phyloP scores from a whole-genome alignment of 2,888 invertebrate genomes.

The Nebria brevicollis region DNA sequence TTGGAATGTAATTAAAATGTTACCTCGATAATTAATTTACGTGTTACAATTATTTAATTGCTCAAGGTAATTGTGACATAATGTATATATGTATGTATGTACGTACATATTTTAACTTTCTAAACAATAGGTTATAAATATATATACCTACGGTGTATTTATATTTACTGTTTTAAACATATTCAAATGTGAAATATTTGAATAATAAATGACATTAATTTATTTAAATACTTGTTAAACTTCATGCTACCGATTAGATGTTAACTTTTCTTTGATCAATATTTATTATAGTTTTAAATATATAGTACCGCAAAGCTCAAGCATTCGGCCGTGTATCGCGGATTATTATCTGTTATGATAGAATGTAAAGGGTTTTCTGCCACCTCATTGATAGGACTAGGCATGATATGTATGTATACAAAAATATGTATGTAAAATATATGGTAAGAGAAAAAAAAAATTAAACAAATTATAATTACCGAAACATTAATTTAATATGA shows the following conservation, averaged over 20 bases:
- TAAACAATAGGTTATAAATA: slow-evolving; percentile 24
- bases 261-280: no score
- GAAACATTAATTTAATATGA: no score
- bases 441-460: no score
- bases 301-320: no score
- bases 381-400: no score
- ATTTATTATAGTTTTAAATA: no score
- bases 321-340: no score
- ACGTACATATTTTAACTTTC: slow-evolving; percentile 31
- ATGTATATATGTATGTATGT: slow-evolving; percentile 10
- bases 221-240: neutral
- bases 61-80: slow-evolving; percentile 36
- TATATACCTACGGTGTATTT: slow-evolving; percentile 11
- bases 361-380: no score
- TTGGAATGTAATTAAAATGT: slow-evolving; percentile 35
- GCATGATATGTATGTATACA: no score
- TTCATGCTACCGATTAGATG: neutral
- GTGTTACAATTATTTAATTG: slow-evolving; percentile 43
- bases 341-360: no score
- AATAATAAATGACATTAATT: neutral
- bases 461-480: no score
- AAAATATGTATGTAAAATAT: no score
- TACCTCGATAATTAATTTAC: slow-evolving; percentile 43
- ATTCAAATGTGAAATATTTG: neutral
- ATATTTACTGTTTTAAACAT: neutral